Conservation (phyloP, 1,140 invertebrate genomes). For the Drosophila pseudoananassae region DNA sequence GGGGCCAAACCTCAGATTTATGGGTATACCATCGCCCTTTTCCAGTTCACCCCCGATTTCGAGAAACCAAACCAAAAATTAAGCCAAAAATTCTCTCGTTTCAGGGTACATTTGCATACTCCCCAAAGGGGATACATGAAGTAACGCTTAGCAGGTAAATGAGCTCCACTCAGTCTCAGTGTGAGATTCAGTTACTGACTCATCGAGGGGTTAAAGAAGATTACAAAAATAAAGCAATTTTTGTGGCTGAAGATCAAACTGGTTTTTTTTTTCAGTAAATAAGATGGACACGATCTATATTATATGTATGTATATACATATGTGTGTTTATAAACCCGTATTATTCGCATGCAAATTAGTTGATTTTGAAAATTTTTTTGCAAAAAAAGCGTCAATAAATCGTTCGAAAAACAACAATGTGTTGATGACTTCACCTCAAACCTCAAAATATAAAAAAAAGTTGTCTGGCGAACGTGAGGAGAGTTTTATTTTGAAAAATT, state of each 20-base stretch:
- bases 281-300: constrained; percentile 38
- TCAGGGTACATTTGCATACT: constrained; percentile 37
- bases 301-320: constrained; percentile 15
- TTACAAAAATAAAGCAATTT: constrained; percentile 25
- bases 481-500: constrained; percentile 40
- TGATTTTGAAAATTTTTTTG: constrained; percentile 72
- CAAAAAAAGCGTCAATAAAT: constrained; percentile 58
- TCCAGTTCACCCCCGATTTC: constrained; percentile 4
- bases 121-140: constrained; percentile 12
- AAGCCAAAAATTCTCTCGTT: constrained; percentile 15
- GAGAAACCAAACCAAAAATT: constrained; percentile 32
- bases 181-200: constrained; percentile 20
- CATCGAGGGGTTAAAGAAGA: constrained; percentile 40
- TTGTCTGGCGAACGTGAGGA: constrained; percentile 50
- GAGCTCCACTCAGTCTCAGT: constrained; percentile 38
- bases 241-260: constrained; percentile 54
- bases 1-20: constrained; percentile 19
- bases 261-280: constrained; percentile 50
- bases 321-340: constrained; percentile 37
- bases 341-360: constrained; percentile 72
- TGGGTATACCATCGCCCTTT: neutral
- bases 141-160: constrained; percentile 41
- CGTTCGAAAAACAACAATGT: constrained; percentile 42
- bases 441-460: constrained; percentile 6
- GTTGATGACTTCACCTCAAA: constrained; percentile 73